Evolutionary conservation across 2,888 invertebrate genomes (phyloP), one percentile per base, ranked within the genome.

Genomic region (Choristoneura rosaceana): DNA sequence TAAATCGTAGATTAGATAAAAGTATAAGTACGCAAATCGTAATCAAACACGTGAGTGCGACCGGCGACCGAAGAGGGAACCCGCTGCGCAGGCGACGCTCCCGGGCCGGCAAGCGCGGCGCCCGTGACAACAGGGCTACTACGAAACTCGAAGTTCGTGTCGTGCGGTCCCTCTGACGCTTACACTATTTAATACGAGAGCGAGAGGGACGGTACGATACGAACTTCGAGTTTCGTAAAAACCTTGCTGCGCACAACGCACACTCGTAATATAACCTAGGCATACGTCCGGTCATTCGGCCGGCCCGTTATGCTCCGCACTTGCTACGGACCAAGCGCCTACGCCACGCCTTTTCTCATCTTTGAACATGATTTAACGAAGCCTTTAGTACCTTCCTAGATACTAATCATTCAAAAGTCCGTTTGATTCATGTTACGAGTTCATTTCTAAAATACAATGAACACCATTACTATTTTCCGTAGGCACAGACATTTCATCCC

Each of bases 1-100:
- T 34, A 61, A 50, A 41, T 58, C 43, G 15, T n/a, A 67, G 67
- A 71, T 71, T 58, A 71, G 67, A 71, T 71, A 71, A 58, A 58
- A 34, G 41, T 58, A 45, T 62, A 66, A 33, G n/a, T 34, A 66
- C 55, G 45, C 66, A 71, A 61, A 65, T 52, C 50, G 50, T 64
- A 58, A 64, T 45, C 63, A 15, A 47, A 70, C 64, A 33, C 64
- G 64, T 50, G 64, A 64, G 25, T 14, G 12, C 47, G 63, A 33
- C 55, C 45, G 12, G 17, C 61, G 5, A 15, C 41, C 12, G 2
- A 55, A 15, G 25, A 55, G 8, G 17, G 10, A 4, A 61, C 15
- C 43, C 10, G 43, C 43, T 43, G 38, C 8, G 33, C 14, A 14
- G 8, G 59, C n/a, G n/a, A n/a, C 8, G n/a, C 34, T n/a, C 33